Evolutionary conservation across 2,888 invertebrate species (phyloP).

Genomic region (Horisme vitalbata): DNA sequence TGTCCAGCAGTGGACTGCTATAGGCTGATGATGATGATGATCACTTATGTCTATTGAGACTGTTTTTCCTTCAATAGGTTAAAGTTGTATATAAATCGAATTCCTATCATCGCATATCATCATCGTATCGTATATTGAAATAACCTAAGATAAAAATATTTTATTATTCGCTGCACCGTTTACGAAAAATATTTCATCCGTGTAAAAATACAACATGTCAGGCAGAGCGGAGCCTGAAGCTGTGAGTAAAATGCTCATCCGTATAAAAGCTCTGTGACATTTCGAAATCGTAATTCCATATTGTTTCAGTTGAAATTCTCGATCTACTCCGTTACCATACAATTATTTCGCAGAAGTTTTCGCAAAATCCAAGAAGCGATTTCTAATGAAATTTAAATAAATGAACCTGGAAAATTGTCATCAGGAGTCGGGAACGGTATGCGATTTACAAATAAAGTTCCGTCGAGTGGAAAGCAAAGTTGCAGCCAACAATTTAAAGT

Average conservation of each 20-base stretch:
- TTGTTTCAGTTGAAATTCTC: constrained; percentile 2
- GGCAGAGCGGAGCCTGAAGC: constrained; percentile 7
- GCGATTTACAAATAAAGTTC: constrained; percentile 69
- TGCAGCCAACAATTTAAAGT: constrained; percentile 76
- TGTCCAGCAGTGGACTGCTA: no score
- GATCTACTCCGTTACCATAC: not conserved
- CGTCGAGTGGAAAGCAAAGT: constrained; percentile 63
- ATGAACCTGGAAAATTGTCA: constrained; percentile 49
- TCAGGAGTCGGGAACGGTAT: constrained; percentile 53
- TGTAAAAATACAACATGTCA: constrained; percentile 7
- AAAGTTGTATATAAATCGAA: no score
- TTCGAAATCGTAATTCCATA: constrained; percentile 13
- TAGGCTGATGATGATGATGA: no score
- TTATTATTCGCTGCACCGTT: not conserved
- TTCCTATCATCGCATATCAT: no score
- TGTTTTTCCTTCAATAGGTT: no score
- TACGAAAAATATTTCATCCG: constrained; percentile 1
- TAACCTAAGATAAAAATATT: no score
- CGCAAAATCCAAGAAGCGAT: constrained; percentile 2
- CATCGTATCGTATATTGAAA: no score
- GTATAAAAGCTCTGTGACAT: constrained; percentile 15
- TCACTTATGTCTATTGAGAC: no score
- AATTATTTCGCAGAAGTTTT: constrained; percentile 1
- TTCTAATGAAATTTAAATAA: constrained; percentile 36
- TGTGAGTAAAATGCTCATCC: constrained; percentile 11